Evolutionary conservation across 2,113 vertebrate genomes (phyloP), one percentile per base, ranked within the genome.

Genomic region (Galemys pyrenaicus): DNA sequence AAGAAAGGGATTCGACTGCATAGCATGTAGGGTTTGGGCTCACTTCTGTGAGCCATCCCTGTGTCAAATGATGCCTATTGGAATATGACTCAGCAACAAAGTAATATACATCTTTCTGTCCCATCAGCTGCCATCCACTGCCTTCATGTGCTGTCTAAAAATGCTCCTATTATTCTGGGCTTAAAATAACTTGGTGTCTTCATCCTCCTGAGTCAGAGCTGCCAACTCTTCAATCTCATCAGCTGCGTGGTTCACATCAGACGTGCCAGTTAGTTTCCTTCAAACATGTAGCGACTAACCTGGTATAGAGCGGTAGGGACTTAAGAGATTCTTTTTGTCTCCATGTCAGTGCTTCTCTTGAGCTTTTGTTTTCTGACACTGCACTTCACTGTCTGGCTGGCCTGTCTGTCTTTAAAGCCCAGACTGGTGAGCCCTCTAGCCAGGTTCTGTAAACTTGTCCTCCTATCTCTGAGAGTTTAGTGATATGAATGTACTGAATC

Each of bases 121-220:
- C 91, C 91, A 89, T 94, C 70, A 96, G 3, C 44, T 78, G 56
- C 67, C 62, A 32, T n/a, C 49, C 30, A 2, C 70, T 64, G 67
- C 37, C 60, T 30, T 90, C 90, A 41, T 0, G 1, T 58, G 41
- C 87, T 81, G 73, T 88, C 94, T 79, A 30, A 68, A 82, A 85
- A 24, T 32, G 5, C 41, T 39, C 37, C 67, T 58, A 94, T 89
- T 44, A 39, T 56, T 94, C 87, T 67, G 22, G 22, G 15, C 28
- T 91, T 92, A 67, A 87, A 91, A 87, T 84, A 79, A 70, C 39
- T 87, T 5, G 1, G 2, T 86, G 32, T 15, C 86, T 92, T 95
- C 58, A 30, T 77, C 20, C 56, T 92, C 60, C 49, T 24, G 30
- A 93, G 26, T 92, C 74, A 56, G 1, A 24, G 35, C 68, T 85